Conservation (phyloP, 2,113 vertebrate genomes). For the Cygnus atratus region DNA sequence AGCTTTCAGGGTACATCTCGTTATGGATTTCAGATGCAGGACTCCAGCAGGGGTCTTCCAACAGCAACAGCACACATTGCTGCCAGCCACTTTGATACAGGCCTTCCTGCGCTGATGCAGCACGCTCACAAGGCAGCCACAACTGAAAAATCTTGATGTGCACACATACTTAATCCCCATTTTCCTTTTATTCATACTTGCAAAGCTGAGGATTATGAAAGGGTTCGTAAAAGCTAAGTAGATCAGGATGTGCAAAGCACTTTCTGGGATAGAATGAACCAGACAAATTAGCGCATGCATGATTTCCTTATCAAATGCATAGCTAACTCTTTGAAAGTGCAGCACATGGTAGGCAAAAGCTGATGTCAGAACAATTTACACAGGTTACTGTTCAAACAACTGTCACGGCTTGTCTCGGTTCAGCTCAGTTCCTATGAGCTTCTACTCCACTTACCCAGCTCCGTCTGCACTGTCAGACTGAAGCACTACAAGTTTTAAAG, state of each 20-base stretch:
- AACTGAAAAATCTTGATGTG: not conserved
- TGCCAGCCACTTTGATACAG: not conserved
- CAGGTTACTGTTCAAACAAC: not conserved
- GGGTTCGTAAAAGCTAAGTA: not conserved
- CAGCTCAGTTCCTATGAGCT: not conserved
- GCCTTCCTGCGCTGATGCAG: not conserved
- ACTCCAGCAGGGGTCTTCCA: not conserved
- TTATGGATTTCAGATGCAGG: not conserved
- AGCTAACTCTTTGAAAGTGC: not conserved
- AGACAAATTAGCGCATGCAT: not conserved
- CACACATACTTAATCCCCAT: not conserved
- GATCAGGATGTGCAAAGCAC: not conserved
- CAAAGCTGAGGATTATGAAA: not conserved
- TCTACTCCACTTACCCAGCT: not conserved
- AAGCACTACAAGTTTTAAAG: not conserved
- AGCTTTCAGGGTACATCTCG: not conserved
- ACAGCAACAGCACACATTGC: not conserved
- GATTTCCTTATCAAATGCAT: not conserved
- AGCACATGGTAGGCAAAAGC: not conserved
- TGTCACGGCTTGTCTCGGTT: not conserved
- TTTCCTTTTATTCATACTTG: not conserved
- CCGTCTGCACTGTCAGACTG: not conserved
- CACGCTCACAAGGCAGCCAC: not conserved
- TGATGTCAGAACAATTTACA: not conserved
- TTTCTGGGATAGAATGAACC: not conserved